Base-by-base conservation (phyloP, 2,797 vertebrate species). In the Masticophis lateralis region DNA sequence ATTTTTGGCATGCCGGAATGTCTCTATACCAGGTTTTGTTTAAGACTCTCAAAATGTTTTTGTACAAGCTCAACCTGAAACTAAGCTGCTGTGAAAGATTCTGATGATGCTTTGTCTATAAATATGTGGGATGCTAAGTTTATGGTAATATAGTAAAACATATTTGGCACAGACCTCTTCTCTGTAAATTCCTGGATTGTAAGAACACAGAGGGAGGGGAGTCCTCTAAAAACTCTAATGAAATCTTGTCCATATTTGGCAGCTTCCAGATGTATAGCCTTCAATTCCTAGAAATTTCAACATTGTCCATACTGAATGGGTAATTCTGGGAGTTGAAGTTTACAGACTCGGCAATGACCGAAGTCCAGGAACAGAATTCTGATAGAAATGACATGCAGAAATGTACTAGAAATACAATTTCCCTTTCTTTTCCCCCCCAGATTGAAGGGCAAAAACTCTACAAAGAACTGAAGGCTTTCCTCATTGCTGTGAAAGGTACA, bases 401-500 rank as follows among this genome's bases (percentile, higher is more conserved):
- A 55, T 51, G 12, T 56, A 18, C n/a, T 83, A 37, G 88, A 53
- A 37, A 4, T 51, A 91, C 66, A 90, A 14, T 18, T 61, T 25
- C 7, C 16, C 27, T 93, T 91, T 86, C 88, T 92, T 87, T 94
- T 93, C 97, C 97, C 12, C 12, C 97, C 51, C 97, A 99, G 99
- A 97, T 90, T 18, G 98, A 99, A 98, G 99, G 99, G 91, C 98
- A 98, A 94, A 98, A 97, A 87, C 98, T 99, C 63, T 97, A 98
- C 97, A 99, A 99, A 93, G 99, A 99, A 94, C 97, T 99, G 94
- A 99, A 98, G 96, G 97, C 96, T 92, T 99, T 99, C 96, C 95
- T 99, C 0, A 98, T 95, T 27, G 98, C 99, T 0, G 98, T 99
- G 74, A 98, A 98, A 99, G 99, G 99, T 99, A 94, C 25, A 57